Evolutionary conservation across 2,888 invertebrate genomes (phyloP).

Genomic region (Sphaeridia pumilis): DNA sequence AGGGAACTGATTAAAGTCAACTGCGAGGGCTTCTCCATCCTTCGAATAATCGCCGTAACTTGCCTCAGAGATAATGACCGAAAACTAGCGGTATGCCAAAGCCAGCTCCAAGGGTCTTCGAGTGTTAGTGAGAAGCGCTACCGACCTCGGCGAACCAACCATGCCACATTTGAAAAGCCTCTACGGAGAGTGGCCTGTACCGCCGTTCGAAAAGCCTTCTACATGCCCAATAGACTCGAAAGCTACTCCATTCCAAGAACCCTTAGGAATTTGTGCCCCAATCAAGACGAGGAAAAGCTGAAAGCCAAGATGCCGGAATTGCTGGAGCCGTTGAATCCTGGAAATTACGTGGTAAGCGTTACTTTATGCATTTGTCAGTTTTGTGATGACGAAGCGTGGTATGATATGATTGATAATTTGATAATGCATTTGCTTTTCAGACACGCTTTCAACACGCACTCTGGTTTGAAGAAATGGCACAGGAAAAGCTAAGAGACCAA

Average conservation of each 20-base stretch:
- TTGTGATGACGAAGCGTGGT: background rate
- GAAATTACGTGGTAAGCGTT: background rate
- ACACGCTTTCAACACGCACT: background rate
- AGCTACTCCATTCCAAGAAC: background rate
- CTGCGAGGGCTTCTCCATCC: background rate
- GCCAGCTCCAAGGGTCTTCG: background rate
- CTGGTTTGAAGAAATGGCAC: background rate
- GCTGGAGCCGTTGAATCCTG: background rate
- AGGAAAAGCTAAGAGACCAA: background rate
- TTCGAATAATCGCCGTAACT: background rate
- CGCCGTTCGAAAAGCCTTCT: background rate
- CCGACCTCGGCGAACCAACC: background rate
- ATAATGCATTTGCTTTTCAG: background rate
- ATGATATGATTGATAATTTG: background rate
- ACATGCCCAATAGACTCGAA: background rate
- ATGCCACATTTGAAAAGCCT: background rate
- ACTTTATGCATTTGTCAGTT: no score
- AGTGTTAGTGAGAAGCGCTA: background rate
- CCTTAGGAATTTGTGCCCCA: background rate
- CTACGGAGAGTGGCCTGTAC: background rate
- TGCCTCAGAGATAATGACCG: background rate
- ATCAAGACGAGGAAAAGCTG: background rate
- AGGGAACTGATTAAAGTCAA: background rate
- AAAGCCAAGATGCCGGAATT: background rate
- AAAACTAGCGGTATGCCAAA: background rate